Evolutionary conservation across 2,888 invertebrate species (phyloP).

Genomic region (Leptopilina drosophilae): DNA sequence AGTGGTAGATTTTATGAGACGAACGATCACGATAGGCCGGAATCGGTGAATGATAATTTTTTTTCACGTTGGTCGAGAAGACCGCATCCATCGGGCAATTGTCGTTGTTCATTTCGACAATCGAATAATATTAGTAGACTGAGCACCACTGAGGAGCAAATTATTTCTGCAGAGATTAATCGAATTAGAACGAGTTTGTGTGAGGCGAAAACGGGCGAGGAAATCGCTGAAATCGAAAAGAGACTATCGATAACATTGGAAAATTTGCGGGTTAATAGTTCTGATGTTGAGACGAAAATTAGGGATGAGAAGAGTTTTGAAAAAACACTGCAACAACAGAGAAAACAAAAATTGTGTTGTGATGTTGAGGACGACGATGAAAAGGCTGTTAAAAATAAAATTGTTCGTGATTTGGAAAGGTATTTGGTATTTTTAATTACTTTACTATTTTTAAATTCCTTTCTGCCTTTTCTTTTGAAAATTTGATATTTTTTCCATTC

Average conservation of each 20-base stretch:
- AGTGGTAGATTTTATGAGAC: constrained; percentile 66
- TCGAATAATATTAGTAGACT: constrained; percentile 57
- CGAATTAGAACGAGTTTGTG: constrained; percentile 71
- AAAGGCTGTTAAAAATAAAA: constrained; percentile 65
- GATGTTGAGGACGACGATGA: constrained; percentile 34
- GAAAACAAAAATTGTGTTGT: too few relatives aligned
- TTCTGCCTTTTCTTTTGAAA: too few relatives aligned
- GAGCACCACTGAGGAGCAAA: constrained; percentile 65
- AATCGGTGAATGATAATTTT: constrained; percentile 72
- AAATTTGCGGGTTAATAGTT: constrained; percentile 40
- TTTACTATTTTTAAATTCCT: too few relatives aligned
- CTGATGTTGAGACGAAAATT: constrained; percentile 41
- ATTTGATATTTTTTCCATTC: too few relatives aligned
- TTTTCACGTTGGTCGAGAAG: constrained; percentile 70
- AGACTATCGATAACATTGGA: constrained; percentile 64
- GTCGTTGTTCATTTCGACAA: constrained; percentile 72
- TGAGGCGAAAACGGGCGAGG: constrained; percentile 66
- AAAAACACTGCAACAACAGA: too few relatives aligned
- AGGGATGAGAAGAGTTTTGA: not conserved
- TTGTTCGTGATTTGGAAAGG: constrained; percentile 71
- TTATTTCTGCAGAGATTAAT: constrained; percentile 69
- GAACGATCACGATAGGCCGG: constrained; percentile 63
- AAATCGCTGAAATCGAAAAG: constrained; percentile 68
- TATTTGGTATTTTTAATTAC: not conserved
- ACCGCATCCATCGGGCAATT: constrained; percentile 72